Base-by-base conservation (phyloP, 2,113 vertebrate species). In the Catharus fuscescens region DNA sequence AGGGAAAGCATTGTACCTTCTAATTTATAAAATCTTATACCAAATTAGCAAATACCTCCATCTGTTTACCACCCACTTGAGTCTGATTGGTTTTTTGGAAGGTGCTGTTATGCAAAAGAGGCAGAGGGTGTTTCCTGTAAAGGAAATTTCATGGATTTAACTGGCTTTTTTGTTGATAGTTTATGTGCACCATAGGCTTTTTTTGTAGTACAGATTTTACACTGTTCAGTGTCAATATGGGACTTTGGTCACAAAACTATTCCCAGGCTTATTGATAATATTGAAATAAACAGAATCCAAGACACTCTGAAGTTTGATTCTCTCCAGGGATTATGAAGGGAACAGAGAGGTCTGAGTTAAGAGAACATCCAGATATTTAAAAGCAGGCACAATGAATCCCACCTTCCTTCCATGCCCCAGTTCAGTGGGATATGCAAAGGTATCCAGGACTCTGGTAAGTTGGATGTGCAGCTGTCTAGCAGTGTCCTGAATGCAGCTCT, bases 1-100 rank as follows among this genome's bases (percentile, higher is more conserved):
- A 91, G 81, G 28, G 47, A 84, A 96, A 90, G 81, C 79, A 88
- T 24, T 61, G 18, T 59, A 60, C 74, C 40, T 74, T 87, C 67
- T 96, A 80, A 90, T 85, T 44, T 89, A 72, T 65, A 80, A 18
- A 34, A 42, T 93, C 77, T 87, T 71, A 47, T 14, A 54, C 40
- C 19, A 87, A 88, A 83, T 77, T 71, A 64, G 72, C 32, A 71
- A 83, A 65, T 82, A 44, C n/a, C 72, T 93, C 82, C n/a, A 57
- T 74, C 24, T 61, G 42, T 86, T 96, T 50, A 67, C 50, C 32
- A 62, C 45, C 52, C 54, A 26, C 59, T 74, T 50, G 40, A 64
- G 40, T 18, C 14, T 72, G 11, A 40, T 9, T 29, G 19, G 0
- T 36, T 59, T 62, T 80, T 76, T 72, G 50, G 67, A 86, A 72